Percentiles rank a stretch among this genome's conserved stretches.
phyloP scores from a whole-genome alignment of 2,113 vertebrate genomes.

The Loxodonta africana region DNA sequence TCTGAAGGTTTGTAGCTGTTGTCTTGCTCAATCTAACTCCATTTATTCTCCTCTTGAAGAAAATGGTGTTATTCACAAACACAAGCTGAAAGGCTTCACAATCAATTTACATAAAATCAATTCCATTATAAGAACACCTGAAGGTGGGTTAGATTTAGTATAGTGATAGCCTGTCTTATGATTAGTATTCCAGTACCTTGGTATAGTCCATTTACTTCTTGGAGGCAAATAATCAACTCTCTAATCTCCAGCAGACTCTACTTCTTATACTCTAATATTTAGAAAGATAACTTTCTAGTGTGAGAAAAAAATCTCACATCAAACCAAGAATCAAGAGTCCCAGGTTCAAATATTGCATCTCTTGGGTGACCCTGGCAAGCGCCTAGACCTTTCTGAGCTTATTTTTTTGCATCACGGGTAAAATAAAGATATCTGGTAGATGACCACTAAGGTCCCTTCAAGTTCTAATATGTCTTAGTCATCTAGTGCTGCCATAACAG shows the following conservation, averaged over 20 bases:
- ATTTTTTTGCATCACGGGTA: neutral
- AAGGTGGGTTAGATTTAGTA: constrained; percentile 4
- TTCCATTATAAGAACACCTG: neutral
- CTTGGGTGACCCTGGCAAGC: neutral
- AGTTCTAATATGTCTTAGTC: neutral
- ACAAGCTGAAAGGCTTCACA: constrained; percentile 31
- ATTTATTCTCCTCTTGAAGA: constrained; percentile 43
- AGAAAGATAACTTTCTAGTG: neutral
- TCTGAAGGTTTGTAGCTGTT: neutral
- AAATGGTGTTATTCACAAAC: constrained; percentile 24
- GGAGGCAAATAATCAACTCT: neutral
- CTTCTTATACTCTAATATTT: neutral
- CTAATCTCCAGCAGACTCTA: neutral
- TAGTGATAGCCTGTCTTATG: neutral
- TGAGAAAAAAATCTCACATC: neutral
- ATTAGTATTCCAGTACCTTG: neutral
- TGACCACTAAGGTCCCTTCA: neutral
- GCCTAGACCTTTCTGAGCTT: neutral
- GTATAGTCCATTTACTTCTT: constrained; percentile 37
- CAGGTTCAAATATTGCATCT: neutral
- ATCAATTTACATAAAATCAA: constrained; percentile 37
- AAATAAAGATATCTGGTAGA: neutral
- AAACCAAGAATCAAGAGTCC: neutral
- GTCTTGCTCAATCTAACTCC: constrained; percentile 8
- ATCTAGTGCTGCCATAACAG: too few species aligned